These are phyloP conservation scores for Sebastes trivittatus DNA, from an alignment of 2,797 vertebrate genomes.

Conservation along the genomic window DNA sequence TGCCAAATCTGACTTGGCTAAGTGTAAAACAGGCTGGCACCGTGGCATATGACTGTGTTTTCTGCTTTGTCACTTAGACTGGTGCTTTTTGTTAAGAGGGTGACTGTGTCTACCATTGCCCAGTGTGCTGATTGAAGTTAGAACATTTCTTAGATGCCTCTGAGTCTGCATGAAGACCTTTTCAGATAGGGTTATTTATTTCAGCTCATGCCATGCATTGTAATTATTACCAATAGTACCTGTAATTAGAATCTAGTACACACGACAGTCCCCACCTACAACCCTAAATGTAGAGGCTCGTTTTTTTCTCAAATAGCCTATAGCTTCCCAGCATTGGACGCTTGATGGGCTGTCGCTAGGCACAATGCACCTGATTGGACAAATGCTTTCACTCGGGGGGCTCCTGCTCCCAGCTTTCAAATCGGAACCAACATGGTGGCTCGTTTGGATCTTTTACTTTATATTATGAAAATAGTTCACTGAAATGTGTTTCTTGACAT, in stretches of 20 bases:
- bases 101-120: constrained; percentile 19
- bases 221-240: neutral
- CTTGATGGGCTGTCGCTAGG: too few species aligned
- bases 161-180: neutral
- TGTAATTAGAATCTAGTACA: neutral
- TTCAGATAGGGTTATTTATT: neutral
- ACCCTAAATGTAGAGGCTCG: neutral
- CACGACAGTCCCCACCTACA: neutral
- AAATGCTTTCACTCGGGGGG: too few species aligned
- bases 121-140: constrained; percentile 3
- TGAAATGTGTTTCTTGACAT: too few species aligned
- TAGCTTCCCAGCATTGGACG: neutral
- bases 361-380: too few species aligned
- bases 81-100: constrained; percentile 58
- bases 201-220: neutral
- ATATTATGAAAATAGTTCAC: too few species aligned
- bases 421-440: rapidly evolving
- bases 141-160: neutral
- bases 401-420: too few species aligned
- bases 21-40: constrained; percentile 66
- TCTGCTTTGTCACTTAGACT: constrained; percentile 63
- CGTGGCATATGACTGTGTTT: constrained; percentile 54
- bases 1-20: constrained; percentile 75
- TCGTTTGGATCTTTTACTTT: rapidly evolving
- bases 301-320: neutral